Base-by-base conservation (phyloP, 2,888 invertebrate species). In the Dynastes maya region DNA sequence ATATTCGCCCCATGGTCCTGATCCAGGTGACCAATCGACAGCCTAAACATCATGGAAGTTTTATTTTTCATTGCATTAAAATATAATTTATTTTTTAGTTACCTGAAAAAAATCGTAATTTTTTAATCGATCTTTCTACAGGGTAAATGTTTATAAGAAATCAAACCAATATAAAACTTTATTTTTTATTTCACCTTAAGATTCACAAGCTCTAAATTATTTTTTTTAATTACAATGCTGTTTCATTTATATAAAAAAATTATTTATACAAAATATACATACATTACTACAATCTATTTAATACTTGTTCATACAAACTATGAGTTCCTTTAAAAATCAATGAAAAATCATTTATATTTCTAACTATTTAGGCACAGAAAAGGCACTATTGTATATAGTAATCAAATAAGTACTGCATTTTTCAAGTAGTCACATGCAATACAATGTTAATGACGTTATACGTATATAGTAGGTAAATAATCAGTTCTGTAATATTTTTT, bases 211-310 rank as follows among this genome's bases (percentile, higher is more conserved):
- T 87, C 85, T 86, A 86, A 85, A 84, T 85, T 84, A 83, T 84
- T 85, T 86, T 22, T 83, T 80, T 81, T 85, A 86, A 85, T 87
- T 88, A 88, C 88, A 88, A 85, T 87, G 87, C 87, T 83, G 82
- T 77, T 81, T 81, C 72, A 82, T 81, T 82, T 79, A 79, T 82
- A 81, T 78, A 80, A 80, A 80, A 83, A 82, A 83, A 79, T 80
- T 81, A 81, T 86, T 86, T 87, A 85, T 88, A 88, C 88, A 88
- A 88, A 88, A 86, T 88, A 86, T 87, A 87, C 84, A 83, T 82
- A 85, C 82, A 82, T 83, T 83, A 83, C 80, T 82, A 83, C 80
- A 82, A 83, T 80, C 81, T 83, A 82, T 82, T 77, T 82, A 83
- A 83, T 82, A 83, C 82, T 83, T 82, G 78, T 79, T 80, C 78